phyloP scores from a whole-genome alignment of 2,797 vertebrate species.

The Cossypha caffra region DNA sequence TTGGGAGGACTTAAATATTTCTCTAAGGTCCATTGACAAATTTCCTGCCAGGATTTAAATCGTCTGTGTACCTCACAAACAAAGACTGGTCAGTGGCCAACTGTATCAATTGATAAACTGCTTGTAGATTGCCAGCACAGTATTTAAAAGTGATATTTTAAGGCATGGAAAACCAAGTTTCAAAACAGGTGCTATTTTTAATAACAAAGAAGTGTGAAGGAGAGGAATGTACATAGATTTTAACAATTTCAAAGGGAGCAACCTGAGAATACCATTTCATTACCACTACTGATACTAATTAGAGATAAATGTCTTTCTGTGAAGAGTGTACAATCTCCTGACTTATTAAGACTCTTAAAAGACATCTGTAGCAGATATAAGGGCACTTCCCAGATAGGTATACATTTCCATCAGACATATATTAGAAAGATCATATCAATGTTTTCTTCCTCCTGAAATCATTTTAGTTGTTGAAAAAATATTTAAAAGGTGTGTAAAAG shows the following conservation, averaged over 20 bases:
- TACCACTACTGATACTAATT: background rate
- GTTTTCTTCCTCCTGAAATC: background rate
- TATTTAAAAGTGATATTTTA: background rate
- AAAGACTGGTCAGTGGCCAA: constrained; percentile 4
- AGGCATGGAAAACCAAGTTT: background rate
- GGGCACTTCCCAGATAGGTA: background rate
- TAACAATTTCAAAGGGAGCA: background rate
- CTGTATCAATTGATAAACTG: background rate
- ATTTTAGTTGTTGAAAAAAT: background rate
- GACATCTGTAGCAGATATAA: background rate
- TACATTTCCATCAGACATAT: background rate
- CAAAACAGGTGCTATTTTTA: background rate
- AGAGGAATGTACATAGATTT: background rate
- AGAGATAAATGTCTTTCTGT: background rate
- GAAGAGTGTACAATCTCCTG: background rate
- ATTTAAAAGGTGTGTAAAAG: background rate
- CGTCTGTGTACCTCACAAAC: background rate
- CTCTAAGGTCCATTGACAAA: background rate
- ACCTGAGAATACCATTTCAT: background rate
- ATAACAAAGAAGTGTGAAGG: background rate
- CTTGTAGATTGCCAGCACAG: background rate
- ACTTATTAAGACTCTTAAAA: background rate
- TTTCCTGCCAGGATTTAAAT: background rate
- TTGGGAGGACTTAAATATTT: constrained; percentile 7
- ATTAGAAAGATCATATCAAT: background rate